phyloP scores from a whole-genome alignment of 1,140 invertebrate genomes.

The Pogonus chalceus region DNA sequence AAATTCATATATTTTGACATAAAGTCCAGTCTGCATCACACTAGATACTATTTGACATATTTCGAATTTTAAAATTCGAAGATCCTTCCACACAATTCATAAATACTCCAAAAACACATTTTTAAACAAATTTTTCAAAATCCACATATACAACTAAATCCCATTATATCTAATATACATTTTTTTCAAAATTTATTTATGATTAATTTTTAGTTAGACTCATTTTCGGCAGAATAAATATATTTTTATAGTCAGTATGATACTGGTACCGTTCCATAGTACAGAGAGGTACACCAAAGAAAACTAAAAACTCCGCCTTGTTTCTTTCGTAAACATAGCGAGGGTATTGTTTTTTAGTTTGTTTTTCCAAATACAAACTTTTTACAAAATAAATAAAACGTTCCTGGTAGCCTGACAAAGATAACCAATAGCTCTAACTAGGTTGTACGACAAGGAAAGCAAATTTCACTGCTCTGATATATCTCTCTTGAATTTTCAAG shows the following conservation, averaged over 20 bases:
- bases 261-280: slow-evolving; percentile 7
- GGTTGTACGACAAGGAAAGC: slow-evolving; percentile 7
- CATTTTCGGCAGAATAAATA: not conserved
- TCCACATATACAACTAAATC: slow-evolving; percentile 1
- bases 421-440: not conserved
- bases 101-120: not conserved
- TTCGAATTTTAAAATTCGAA: too few relatives aligned
- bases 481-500: slow-evolving; percentile 29
- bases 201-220: not conserved
- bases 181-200: not conserved
- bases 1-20: not conserved
- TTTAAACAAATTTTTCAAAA: too few relatives aligned
- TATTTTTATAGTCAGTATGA: not conserved
- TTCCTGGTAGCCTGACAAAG: slow-evolving; percentile 12
- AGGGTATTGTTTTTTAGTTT: slow-evolving; percentile 25
- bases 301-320: slow-evolving; percentile 2
- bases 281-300: not conserved
- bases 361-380: slow-evolving; percentile 26
- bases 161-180: not conserved
- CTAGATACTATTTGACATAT: too few relatives aligned
- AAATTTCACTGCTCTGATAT: slow-evolving; percentile 12
- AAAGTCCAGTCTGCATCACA: too few relatives aligned
- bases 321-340: slow-evolving; percentile 20
- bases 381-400: slow-evolving; percentile 25
- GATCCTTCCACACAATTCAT: too few relatives aligned